Evolutionary conservation across 2,888 invertebrate species (phyloP), one percentile per base, ranked within the genome.

Genomic region (Thymelicus acteon): DNA sequence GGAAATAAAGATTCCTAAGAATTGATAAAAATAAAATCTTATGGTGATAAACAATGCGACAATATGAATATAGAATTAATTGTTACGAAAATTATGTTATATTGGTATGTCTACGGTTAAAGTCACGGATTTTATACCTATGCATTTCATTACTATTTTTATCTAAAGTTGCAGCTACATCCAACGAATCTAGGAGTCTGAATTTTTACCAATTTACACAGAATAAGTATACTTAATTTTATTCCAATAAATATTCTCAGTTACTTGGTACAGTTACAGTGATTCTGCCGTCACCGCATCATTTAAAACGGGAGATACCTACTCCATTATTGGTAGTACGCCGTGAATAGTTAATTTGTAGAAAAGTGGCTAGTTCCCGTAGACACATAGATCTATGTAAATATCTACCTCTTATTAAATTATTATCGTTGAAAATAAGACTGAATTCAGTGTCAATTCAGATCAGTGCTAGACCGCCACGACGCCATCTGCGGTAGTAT

Each of bases 401-500:
- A 92, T 90, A 90, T 81, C 82, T 90, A 91, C 89, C 88, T 92
- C 90, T 86, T 85, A 61, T 48, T 62, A 66, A 83, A 78, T 74
- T 72, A 79, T 84, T 84, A 83, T 82, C 82, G 84, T 88, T 85
- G 83, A 87, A 87, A 84, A 85, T 82, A 93, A 94, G 94, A 94
- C 94, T 94, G 94, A 94, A 92, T 91, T 90, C 91, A 83, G 88
- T 89, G 94, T 94, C 94, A 94, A 94, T 94, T 94, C 93, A 90
- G 91, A 86, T 82, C 83, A 79, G 78, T 74, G 75, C 78, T 60
- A 60, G 24, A 48, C 71, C 71, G 66, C 54, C 37, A 54, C 24
- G 37, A 66, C 60, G 44, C 31, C 61, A 71, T 5, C 71, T 65
- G 65, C 60, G 65, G 65, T 64, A 47, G 40, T 44, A 44, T 44